Evolutionary conservation across 2,113 vertebrate genomes (phyloP), one percentile per base, ranked within the genome.

Genomic region (Pedetes capensis): DNA sequence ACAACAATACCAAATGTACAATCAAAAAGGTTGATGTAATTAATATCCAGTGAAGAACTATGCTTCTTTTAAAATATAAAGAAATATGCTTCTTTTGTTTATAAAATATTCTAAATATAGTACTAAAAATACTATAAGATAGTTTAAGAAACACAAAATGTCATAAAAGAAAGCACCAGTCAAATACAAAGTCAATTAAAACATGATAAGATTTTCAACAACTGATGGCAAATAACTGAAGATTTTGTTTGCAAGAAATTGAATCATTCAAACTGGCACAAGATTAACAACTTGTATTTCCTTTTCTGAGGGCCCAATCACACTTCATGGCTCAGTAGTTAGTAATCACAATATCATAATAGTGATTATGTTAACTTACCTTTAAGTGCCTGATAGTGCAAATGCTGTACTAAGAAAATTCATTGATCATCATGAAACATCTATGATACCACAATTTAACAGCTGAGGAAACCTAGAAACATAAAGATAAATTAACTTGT

Each of bases 161-260:
- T 27, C 61, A 66, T 32, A 69, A 42, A 71, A 66, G n/a, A 59
- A 39, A 96, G 23, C 68, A 89, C 79, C 8, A 61, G 16, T 68
- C 51, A 92, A 86, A 90, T 80, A 83, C 51, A 29, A 81, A 82
- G 7, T 6, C 39, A 44, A 85, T 88, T 79, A 75, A 74, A 95
- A 86, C 57, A 44, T 51, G 32, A 61, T 23, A 80, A 93, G 49
- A 84, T 75, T 89, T 55, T 90, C 68, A 94, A 89, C 22, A 92
- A 88, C 0, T 17, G 13, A 76, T 57, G n/a, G 66, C 29, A 75
- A 37, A 14, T 44, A 89, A 63, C 18, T 61, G 20, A 79, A 90
- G 75, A 75, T 3, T 75, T 20, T 51, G 34, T 37, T 49, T 63
- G 12, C 11, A 92, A 89, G 22, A 7, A 93, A 79, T 32, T 23